Percentiles rank a stretch among this genome's conserved stretches.
phyloP scores from a whole-genome alignment of 53 echinoderm and acorn worm species.

The Stichopus horrens region DNA sequence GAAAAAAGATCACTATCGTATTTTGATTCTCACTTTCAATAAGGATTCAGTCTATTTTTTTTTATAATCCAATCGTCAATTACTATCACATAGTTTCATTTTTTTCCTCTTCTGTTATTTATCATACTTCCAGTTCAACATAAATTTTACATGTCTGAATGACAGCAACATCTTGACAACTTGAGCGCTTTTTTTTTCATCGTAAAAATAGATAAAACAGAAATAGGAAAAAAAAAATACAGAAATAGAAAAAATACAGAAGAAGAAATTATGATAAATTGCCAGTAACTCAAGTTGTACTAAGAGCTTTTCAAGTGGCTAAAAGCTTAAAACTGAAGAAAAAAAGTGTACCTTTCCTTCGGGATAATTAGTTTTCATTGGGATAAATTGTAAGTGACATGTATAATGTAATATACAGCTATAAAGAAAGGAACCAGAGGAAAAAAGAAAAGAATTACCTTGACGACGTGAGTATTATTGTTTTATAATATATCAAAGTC shows the following conservation, averaged over 20 bases:
- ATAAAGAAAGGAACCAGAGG: too few species aligned
- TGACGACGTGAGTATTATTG: too few species aligned
- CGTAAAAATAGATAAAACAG: too few species aligned
- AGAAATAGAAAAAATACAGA: not conserved
- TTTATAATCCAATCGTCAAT: not conserved
- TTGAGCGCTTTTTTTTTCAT: too few species aligned
- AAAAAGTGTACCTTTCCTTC: not conserved
- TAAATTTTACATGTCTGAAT: not conserved
- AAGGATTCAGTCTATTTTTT: too few species aligned
- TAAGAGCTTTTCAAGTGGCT: not conserved
- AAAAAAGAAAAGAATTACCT: too few species aligned
- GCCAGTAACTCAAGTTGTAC: not conserved
- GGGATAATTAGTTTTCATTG: not conserved
- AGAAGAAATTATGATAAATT: not conserved
- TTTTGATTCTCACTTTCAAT: too few species aligned
- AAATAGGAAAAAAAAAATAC: too few species aligned
- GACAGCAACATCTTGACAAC: not conserved
- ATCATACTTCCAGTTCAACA: not conserved
- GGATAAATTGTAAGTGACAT: not conserved
- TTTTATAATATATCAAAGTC: too few species aligned
- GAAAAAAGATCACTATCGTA: too few species aligned
- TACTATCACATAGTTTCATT: not conserved
- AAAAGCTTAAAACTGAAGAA: not conserved
- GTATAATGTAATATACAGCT: not conserved
- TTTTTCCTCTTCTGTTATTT: too few species aligned